Evolutionary conservation across 2,797 vertebrate species (phyloP).

Genomic region (Coracias cyanogaster): DNA sequence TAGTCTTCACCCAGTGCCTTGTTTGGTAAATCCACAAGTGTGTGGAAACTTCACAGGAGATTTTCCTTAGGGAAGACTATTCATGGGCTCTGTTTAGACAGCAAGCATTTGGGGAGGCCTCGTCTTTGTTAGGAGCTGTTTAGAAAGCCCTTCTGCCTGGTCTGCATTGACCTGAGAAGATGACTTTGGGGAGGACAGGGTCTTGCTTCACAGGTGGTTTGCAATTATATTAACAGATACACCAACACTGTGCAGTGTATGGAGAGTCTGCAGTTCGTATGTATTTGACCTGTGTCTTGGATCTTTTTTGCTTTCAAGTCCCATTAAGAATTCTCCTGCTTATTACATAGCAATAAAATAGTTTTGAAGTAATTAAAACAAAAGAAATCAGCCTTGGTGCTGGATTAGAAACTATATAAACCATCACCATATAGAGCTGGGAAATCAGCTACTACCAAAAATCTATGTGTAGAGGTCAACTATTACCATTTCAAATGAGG

Average conservation of each 20-base stretch:
- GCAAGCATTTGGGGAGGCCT: neutral
- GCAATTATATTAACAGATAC: neutral
- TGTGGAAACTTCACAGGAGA: neutral
- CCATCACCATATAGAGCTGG: neutral
- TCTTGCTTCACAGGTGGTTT: fast-evolving
- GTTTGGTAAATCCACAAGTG: neutral
- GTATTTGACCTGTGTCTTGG: neutral
- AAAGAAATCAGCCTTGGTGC: neutral
- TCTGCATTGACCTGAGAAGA: neutral
- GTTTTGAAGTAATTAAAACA: neutral
- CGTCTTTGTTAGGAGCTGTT: neutral
- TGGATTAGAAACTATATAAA: neutral
- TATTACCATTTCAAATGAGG: neutral
- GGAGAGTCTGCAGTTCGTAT: neutral
- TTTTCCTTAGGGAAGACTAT: neutral
- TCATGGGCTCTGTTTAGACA: neutral
- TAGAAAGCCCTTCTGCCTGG: neutral
- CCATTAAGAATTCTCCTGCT: neutral
- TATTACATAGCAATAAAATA: neutral
- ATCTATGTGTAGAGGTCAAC: neutral
- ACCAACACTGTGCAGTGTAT: neutral
- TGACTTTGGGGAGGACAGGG: neutral
- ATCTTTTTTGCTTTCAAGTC: neutral
- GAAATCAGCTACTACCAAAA: neutral
- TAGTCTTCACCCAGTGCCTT: neutral